Base-by-base conservation (phyloP, 2,888 invertebrate genomes). In the Scaptomyza cyrtandrae region DNA sequence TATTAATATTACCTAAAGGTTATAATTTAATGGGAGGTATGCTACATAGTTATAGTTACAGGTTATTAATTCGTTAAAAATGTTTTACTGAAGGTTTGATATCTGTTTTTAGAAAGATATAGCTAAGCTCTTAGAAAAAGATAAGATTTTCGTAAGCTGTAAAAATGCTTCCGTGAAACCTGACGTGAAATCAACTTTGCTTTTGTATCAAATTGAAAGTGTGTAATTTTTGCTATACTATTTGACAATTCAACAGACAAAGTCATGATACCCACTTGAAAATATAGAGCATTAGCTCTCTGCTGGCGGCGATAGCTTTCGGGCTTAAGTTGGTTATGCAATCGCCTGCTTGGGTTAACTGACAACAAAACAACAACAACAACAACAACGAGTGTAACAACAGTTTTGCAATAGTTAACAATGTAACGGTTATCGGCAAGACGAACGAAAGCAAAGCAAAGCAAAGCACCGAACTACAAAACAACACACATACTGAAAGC, bases 401-500 rank as follows among this genome's bases (percentile, higher is more conserved):
- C 50, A 85, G 79, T 83, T 81, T 83, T 87, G 87, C 83, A 83
- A 83, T 87, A 87, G 79, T 87, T 79, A 82, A 85, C 82, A 87
- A 85, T 85, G 87, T 78, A 87, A 85, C 85, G 72, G 86, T 75
- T 83, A 86, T 69, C 80, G 70, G 48, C 63, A 70, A 75, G 64
- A 68, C 73, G 59, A 69, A 24, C 24, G 57, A 61, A 65, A 64
- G 52, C 52, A 45, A 56, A 67, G 37, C 52, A 44, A 54, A 35
- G 44, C 46, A 43, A 33, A 27, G n/a, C 29, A 31, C 48, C 52
- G 31, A 50, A 50, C 24, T 24, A 50, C 27, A 16, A 3, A 33
- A 24, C 24, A 3, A 39, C 19, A 52, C 41, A 31, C 56, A 19
- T n/a, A 41, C 19, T 27, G 29, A 41, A 16, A 43, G 37, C 68